Evolutionary conservation across 2,797 vertebrate species (phyloP), one percentile per base, ranked within the genome.

Genomic region (Poecilia picta): DNA sequence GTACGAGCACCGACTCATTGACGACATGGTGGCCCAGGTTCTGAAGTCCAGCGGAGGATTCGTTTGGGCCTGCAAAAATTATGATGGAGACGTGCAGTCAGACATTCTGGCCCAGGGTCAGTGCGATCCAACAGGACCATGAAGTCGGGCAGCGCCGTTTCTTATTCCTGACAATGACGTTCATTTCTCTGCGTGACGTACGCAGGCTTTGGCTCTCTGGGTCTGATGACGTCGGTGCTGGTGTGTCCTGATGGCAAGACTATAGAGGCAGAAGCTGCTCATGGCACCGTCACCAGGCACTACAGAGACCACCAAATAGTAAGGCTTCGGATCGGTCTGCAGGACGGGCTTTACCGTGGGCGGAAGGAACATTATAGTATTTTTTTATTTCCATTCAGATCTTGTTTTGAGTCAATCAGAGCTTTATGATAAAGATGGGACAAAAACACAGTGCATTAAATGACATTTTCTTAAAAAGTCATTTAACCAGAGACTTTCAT

Each of bases 1-100:
- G 98, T 99, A 99, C 0, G 98, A 99, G 92, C 98, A 99, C 93
- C 96, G 98, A 66, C 97, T 99, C 75, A 99, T 99, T 0, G 98
- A 99, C 0, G 98, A 99, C 95, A 99, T 99, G 98, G 98, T 99
- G 51, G 98, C 98, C 39, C 98, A 99, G 93, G 96, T 98, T 78
- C 94, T 99, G 79, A 99, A 99, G 91, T 99, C 98, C 1, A 93
- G 96, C 0, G 98, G 98, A 0, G 98, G 97, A 85, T 99, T 99
- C 0, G 97, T 99, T 74, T 99, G 98, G 98, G 98, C 98, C 15
- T 99, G 98, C 90, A 99, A 99, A 96, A 99, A 99, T 91, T 99
- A 99, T 0, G 98, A 99, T 0, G 98, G 98, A 6, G 98, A 99
- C 0, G 98, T 99, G 72, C 98, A 99, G 92, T 99, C 98, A 0